phyloP scores from a whole-genome alignment of 2,888 invertebrate species.

The Unio pictorum region DNA sequence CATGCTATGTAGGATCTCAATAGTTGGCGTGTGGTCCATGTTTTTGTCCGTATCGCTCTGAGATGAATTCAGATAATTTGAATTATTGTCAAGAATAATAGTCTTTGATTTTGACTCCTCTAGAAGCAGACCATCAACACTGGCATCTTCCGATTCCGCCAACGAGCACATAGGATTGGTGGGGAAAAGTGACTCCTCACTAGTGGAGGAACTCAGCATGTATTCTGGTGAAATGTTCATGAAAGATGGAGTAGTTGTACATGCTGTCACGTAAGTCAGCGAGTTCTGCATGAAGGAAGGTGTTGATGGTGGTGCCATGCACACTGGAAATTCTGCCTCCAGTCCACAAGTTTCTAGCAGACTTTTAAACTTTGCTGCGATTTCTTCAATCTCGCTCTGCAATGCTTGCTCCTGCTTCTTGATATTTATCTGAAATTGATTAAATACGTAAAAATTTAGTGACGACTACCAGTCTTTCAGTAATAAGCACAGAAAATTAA shows the following conservation, averaged over 20 bases:
- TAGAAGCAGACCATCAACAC: slow-evolving; percentile 28
- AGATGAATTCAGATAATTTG: slow-evolving; percentile 44
- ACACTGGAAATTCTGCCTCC: slow-evolving; percentile 36
- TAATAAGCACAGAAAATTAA: too few species aligned
- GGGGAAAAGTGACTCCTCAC: slow-evolving; percentile 26
- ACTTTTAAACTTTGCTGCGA: slow-evolving; percentile 50
- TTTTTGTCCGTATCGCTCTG: slow-evolving; percentile 30
- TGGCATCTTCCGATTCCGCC: slow-evolving; percentile 21
- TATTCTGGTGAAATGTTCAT: slow-evolving; percentile 28
- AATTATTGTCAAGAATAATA: slow-evolving; percentile 44
- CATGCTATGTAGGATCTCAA: slow-evolving; percentile 33
- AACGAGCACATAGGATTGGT: slow-evolving; percentile 12
- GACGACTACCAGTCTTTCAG: too few species aligned
- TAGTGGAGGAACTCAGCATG: slow-evolving; percentile 12
- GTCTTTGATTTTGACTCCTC: slow-evolving; percentile 34
- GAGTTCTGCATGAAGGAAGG: slow-evolving; percentile 43
- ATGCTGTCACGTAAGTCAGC: slow-evolving; percentile 33
- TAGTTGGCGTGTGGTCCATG: slow-evolving; percentile 21
- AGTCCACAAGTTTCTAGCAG: slow-evolving; percentile 54
- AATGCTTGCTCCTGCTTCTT: slow-evolving; percentile 48
- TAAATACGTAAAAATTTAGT: too few species aligned
- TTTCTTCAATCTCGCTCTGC: slow-evolving; percentile 51
- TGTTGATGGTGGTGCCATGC: slow-evolving; percentile 37
- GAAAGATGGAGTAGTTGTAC: slow-evolving; percentile 35
- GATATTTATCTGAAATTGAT: slow-evolving; percentile 47